Conservation (phyloP, 2,797 vertebrate species). For the Lagodon rhomboides region DNA sequence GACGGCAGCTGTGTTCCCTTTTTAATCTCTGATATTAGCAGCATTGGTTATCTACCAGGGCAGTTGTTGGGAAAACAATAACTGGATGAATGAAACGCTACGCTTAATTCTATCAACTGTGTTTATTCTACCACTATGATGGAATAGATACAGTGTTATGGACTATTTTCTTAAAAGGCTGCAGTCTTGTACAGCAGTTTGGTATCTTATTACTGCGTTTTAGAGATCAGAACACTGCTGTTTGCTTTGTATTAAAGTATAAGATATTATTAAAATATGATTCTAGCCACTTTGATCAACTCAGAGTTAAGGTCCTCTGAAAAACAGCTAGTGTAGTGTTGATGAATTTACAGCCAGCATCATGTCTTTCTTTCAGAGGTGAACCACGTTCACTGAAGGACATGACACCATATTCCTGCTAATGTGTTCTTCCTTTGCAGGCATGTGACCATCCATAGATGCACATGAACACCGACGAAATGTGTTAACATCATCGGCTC, state of each 20-base stretch:
- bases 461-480: slow-evolving; percentile 39
- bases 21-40: neutral
- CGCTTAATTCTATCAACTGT: too few relatives aligned
- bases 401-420: slow-evolving; percentile 1
- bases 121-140: too few relatives aligned
- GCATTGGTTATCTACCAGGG: neutral
- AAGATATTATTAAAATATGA: too few relatives aligned
- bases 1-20: neutral
- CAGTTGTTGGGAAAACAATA: too few relatives aligned
- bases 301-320: neutral
- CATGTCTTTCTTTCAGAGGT: too few relatives aligned
- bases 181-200: neutral
- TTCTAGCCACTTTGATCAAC: too few relatives aligned
- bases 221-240: neutral
- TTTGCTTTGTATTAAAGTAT: neutral
- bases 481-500: neutral
- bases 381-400: neutral
- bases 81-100: neutral
- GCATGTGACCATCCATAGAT: slow-evolving; percentile 48
- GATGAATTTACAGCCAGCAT: neutral
- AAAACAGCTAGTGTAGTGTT: neutral
- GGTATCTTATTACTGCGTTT: neutral
- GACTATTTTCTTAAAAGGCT: neutral
- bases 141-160: neutral
- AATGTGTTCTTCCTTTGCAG: slow-evolving; percentile 37